Base-by-base conservation (phyloP, 2,888 invertebrate genomes). In the Petrophora chlorosata region DNA sequence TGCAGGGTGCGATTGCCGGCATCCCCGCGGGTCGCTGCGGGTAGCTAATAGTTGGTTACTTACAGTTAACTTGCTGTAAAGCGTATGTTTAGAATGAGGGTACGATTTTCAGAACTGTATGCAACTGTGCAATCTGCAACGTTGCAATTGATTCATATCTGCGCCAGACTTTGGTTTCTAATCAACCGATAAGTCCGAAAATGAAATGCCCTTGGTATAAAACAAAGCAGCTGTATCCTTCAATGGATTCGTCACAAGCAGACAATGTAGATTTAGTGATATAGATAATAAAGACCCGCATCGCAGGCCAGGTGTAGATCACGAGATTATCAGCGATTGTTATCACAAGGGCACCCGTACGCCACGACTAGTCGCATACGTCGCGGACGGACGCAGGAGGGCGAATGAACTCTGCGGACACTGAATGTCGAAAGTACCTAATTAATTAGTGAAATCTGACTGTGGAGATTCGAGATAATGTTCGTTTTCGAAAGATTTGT, bases 291-390 rank as follows among this genome's bases (percentile, higher is more conserved):
- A 47, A 63, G 56, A 69, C 88, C 88, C 88, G 87, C 86, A 89
- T 88, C 41, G 70, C 70, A 69, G 32, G 32, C 88, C 88, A 88
- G 87, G 88, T 89, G 88, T 76, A 76, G 87, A 86, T 87, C 73
- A 76, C 63, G 65, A 80, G 85, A 85, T 86, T 78, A 80, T 71
- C 78, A 65, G 58, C 58, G 85, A 86, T 85, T 55, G 47, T 67
- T 81, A 87, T 88, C 88, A 74, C 79, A 75, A 74, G 80, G 79
- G 79, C 79, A 74, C 85, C 85, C 86, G 82, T 82, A 82, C 76
- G 66, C 62, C 67, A 64, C 67, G 65, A 64, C 66, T 70, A 68
- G 65, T 64, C 64, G 56, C 60, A 51, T 67, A 65, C 66, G 57
- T n/a, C n/a, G n/a, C n/a, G n/a, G n/a, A n/a, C n/a, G n/a, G n/a